Evolutionary conservation across 2,113 vertebrate species (phyloP).

Genomic region (Macquaria australasica): DNA sequence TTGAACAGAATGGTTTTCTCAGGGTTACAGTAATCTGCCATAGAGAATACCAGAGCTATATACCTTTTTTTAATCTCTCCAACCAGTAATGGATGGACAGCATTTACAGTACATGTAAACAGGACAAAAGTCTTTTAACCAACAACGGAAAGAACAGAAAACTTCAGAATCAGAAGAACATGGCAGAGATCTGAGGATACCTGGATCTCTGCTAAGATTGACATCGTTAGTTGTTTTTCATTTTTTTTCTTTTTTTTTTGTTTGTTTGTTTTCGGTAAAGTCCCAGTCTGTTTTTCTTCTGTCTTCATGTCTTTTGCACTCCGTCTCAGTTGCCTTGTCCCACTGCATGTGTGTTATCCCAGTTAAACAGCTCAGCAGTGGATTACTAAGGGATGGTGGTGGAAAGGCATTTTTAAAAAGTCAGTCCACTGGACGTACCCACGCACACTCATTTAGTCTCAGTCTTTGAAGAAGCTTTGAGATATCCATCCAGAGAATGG

Average conservation of each 20-base stretch:
- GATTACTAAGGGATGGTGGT: not conserved
- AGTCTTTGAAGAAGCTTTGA: conserved; percentile 44
- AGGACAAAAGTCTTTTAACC: conserved; percentile 53
- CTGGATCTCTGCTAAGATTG: conserved; percentile 70
- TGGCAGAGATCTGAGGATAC: conserved; percentile 52
- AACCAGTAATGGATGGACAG: conserved; percentile 60
- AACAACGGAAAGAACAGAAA: conserved; percentile 56
- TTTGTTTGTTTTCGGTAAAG: conserved; percentile 43
- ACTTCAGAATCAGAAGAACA: conserved; percentile 45
- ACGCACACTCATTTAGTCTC: conserved; percentile 19
- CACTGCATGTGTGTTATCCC: conserved; percentile 24
- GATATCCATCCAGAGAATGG: conserved; percentile 27
- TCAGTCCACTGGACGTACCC: conserved; percentile 15
- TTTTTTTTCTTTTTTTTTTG: conserved; percentile 45
- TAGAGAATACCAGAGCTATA: conserved; percentile 54
- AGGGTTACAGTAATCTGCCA: conserved; percentile 49
- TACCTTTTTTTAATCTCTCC: conserved; percentile 54
- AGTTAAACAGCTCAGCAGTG: conserved; percentile 36
- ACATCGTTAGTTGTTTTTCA: conserved; percentile 75
- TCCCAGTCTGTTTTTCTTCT: conserved; percentile 37
- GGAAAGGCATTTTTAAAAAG: conserved; percentile 21
- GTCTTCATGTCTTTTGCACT: conserved; percentile 27
- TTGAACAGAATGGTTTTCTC: conserved; percentile 27
- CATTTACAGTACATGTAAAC: conserved; percentile 72
- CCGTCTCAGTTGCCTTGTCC: not conserved